These are phyloP conservation scores for Trimorus sp. DNA, from an alignment of 2,888 invertebrate genomes.

Conservation along the genomic window DNA sequence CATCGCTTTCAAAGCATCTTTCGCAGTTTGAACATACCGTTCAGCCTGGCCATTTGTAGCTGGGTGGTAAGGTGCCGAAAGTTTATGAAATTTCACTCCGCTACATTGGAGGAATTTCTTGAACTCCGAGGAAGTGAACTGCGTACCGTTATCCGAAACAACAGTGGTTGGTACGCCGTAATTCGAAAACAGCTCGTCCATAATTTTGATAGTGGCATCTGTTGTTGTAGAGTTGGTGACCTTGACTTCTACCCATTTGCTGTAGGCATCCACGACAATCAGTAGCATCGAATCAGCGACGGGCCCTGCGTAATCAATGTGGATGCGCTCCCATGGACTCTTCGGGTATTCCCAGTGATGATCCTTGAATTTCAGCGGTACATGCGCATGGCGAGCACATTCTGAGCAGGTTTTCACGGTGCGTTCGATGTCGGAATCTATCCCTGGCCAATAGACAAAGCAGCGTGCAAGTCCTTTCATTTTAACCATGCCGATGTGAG, in stretches of 20 bases:
- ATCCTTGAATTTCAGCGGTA: constrained; percentile 16
- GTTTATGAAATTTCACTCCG: constrained; percentile 43
- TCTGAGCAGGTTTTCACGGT: constrained; percentile 34
- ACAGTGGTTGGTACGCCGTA: constrained; percentile 52
- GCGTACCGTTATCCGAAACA: constrained; percentile 56
- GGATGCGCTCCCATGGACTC: constrained; percentile 19
- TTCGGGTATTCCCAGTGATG: constrained; percentile 37
- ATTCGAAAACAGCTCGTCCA: constrained; percentile 42
- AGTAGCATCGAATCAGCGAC: constrained; percentile 32
- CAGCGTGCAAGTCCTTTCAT: constrained; percentile 37
- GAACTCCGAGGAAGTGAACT: constrained; percentile 38
- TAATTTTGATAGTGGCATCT: constrained; percentile 25
- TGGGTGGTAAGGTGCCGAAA: constrained; percentile 44
- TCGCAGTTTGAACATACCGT: constrained; percentile 40
- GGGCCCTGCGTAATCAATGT: constrained; percentile 45
- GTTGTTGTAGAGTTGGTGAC: constrained; percentile 27
- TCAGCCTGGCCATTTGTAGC: constrained; percentile 49
- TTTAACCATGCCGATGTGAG: constrained; percentile 31
- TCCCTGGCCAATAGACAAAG: constrained; percentile 40
- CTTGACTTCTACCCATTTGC: constrained; percentile 47
- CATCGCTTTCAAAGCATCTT: constrained; percentile 16
- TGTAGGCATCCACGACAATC: constrained; percentile 39
- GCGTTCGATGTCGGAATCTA: constrained; percentile 41
- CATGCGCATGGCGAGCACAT: constrained; percentile 38
- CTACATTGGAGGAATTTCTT: constrained; percentile 1